Base-by-base conservation (phyloP, 2,888 invertebrate genomes). In the Trissolcus brochymenae region DNA sequence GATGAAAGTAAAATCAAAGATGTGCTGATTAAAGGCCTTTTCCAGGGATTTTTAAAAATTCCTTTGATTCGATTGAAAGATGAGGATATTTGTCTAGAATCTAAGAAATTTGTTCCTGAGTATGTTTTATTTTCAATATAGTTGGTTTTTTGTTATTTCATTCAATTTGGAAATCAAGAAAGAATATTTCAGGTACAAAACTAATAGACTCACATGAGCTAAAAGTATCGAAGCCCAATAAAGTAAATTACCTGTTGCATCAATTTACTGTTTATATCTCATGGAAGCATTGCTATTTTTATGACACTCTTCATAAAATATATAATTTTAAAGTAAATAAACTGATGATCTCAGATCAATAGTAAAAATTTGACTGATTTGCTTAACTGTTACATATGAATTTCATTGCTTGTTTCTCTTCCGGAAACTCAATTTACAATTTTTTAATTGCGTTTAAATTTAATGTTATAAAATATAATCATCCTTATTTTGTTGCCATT, bases 181-280 rank as follows among this genome's bases (percentile, higher is more conserved):
- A 81, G 78, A 76, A 83, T 79, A 80, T 83, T 83, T 87, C 84
- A 84, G 84, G 86, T 86, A 87, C 83, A 84, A 86, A 84, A 82
- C 83, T 82, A 83, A 80, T 81, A 76, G 70, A 80, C 76, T 67
- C 61, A 66, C 55, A 66, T 62, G 68, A 64, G 66, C 80, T 78
- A 66, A 57, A 70, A 76, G 35, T 72, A 74, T 76, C 67, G 67
- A 65, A 79, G 76, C 73, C 71, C 76, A 76, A 78, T 55, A 68
- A 61, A 70, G 68, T 78, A 54, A 62, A 79, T 59, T 62, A 60
- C 50, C 57, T 59, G 49, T 60, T 43, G 43, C 53, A 50, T 61
- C 65, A 73, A 65, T 71, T 70, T 51, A 17, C 17, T 11, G 7
- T 53, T 78, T 81, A 82, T 80, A 80, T 81, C 43, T 83, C 79